Conservation (phyloP, 2,888 invertebrate genomes). For the Automeris io region DNA sequence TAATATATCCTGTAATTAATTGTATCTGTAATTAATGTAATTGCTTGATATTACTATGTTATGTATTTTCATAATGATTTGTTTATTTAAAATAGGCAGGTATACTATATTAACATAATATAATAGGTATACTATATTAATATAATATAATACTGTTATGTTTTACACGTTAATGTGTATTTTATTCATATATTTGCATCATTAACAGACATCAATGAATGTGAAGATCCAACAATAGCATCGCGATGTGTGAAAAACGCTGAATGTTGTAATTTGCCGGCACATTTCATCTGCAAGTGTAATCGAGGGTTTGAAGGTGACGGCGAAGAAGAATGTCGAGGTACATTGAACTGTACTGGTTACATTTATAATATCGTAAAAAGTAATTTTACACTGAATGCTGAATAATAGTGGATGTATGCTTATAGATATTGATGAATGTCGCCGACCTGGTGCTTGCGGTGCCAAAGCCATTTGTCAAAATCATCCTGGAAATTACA, state of each 20-base stretch:
- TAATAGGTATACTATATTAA: no score
- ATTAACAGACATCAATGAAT: slow-evolving; percentile 87
- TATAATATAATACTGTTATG: slow-evolving; percentile 6
- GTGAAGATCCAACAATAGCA: slow-evolving; percentile 89
- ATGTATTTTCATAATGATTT: no score
- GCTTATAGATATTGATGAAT: slow-evolving; percentile 90
- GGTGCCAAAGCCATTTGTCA: slow-evolving; percentile 88
- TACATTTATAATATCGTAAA: slow-evolving; percentile 1
- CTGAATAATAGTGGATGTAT: slow-evolving; percentile 5
- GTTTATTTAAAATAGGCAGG: no score
- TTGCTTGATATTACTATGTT: no score
- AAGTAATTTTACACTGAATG: not conserved
- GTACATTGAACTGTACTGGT: slow-evolving; percentile 64
- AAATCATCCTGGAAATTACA: slow-evolving; percentile 91
- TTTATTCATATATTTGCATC: slow-evolving; percentile 3
- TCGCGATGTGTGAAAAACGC: slow-evolving; percentile 93
- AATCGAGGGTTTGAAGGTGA: slow-evolving; percentile 93
- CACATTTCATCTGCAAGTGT: slow-evolving; percentile 96
- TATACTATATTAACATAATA: no score
- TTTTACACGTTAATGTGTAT: not conserved
- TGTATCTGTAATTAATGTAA: no score
- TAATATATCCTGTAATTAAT: no score
- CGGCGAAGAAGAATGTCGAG: slow-evolving; percentile 90
- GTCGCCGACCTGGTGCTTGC: slow-evolving; percentile 87
- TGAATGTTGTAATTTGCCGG: slow-evolving; percentile 95